Conservation (phyloP, 2,888 invertebrate species). For the Cosmorhoe ocellata region DNA sequence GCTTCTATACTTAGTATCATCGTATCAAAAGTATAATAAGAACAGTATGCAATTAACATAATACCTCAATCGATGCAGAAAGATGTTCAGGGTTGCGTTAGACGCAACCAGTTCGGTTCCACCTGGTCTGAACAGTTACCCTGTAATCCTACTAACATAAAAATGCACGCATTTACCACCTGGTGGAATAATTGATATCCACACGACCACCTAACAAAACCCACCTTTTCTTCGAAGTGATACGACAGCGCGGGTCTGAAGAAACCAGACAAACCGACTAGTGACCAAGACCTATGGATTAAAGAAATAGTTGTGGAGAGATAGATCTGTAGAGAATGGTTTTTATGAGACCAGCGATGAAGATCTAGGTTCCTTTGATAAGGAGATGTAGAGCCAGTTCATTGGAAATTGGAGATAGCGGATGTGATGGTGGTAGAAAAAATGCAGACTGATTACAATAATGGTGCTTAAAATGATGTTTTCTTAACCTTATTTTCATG, state of each 20-base stretch:
- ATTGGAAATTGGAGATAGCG: neutral
- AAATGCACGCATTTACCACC: slow-evolving; percentile 54
- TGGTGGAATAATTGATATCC: slow-evolving; percentile 43
- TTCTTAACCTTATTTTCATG: neutral
- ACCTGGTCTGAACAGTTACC: slow-evolving; percentile 64
- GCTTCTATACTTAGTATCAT: too few relatives aligned
- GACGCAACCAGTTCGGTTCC: slow-evolving; percentile 24
- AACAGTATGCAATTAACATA: too few relatives aligned
- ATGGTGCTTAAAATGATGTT: neutral
- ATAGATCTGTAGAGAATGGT: slow-evolving; percentile 4
- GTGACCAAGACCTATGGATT: slow-evolving; percentile 6
- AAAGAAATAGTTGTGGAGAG: neutral
- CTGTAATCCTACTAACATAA: slow-evolving; percentile 74
- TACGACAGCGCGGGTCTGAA: neutral
- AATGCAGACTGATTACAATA: slow-evolving; percentile 1
- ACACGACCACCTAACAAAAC: slow-evolving; percentile 12
- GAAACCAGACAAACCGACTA: slow-evolving; percentile 1
- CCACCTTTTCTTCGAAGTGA: neutral
- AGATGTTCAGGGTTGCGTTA: slow-evolving; percentile 24
- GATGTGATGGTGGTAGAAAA: slow-evolving; percentile 8
- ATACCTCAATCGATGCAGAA: too few relatives aligned
- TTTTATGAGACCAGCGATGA: neutral
- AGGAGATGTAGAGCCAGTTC: neutral
- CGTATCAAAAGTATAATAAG: too few relatives aligned
- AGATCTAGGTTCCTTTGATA: neutral